Evolutionary conservation across 2,113 vertebrate genomes (phyloP).

Genomic region (Phaethornis superciliosus): DNA sequence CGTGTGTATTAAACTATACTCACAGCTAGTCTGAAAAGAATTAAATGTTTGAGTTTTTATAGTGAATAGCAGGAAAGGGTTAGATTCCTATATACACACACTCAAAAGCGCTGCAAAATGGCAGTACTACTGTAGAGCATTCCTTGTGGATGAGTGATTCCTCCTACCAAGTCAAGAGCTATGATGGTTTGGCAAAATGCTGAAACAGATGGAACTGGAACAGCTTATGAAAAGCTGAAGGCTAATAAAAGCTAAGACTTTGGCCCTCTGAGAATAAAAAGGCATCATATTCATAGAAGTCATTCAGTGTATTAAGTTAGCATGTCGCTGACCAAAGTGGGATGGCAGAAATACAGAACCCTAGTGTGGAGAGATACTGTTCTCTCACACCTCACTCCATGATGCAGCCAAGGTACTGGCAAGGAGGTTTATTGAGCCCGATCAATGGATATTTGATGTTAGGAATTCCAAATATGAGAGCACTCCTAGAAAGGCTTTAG

Average conservation of each 20-base stretch:
- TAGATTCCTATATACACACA: background rate
- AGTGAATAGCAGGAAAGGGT: background rate
- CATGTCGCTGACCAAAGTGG: background rate
- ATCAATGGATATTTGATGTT: background rate
- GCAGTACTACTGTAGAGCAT: background rate
- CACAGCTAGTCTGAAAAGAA: background rate
- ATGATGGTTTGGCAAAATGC: background rate
- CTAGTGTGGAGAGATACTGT: background rate
- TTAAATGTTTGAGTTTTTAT: background rate
- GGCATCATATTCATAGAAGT: background rate
- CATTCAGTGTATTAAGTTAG: background rate
- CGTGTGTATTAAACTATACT: background rate
- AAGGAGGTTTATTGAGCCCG: background rate
- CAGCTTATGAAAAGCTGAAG: background rate
- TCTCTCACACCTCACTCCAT: background rate
- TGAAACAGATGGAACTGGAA: background rate
- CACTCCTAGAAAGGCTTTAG: background rate
- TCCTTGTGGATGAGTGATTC: background rate
- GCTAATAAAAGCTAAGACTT: background rate
- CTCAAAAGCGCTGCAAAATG: background rate
- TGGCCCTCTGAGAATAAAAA: background rate
- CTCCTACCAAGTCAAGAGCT: background rate
- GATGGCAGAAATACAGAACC: background rate
- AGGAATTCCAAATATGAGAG: background rate
- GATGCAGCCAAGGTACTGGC: background rate